Evolutionary conservation across 2,888 invertebrate species (phyloP).

Genomic region (Mesochorus sp.): DNA sequence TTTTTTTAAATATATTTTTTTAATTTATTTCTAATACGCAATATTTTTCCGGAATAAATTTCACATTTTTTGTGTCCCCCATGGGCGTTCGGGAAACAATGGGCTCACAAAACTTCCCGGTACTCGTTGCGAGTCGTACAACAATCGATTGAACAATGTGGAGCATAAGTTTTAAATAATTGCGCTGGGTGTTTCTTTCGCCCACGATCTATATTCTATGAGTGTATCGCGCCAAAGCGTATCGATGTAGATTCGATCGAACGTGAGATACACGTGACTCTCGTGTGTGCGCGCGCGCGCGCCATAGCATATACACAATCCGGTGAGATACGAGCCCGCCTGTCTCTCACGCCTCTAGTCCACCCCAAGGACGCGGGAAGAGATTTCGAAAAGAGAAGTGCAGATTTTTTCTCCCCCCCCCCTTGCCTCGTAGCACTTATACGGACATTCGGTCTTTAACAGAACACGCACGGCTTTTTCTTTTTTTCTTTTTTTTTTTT

Average conservation of each 20-base stretch:
- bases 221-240: slow-evolving; percentile 5
- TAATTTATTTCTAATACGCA: no score
- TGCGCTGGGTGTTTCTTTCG: slow-evolving; percentile 21
- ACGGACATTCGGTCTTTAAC: slow-evolving; percentile 42
- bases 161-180: slow-evolving; percentile 13
- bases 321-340: slow-evolving; percentile 8
- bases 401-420: slow-evolving; percentile 43
- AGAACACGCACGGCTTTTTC: neutral
- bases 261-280: slow-evolving; percentile 62
- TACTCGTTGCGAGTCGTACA: slow-evolving; percentile 10
- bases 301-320: no score
- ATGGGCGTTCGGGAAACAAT: slow-evolving; percentile 29
- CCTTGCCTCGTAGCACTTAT: slow-evolving; percentile 49
- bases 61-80: slow-evolving; percentile 1
- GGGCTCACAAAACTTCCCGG: slow-evolving; percentile 36
- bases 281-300: no score
- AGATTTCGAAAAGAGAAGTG: slow-evolving; percentile 47
- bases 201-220: neutral
- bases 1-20: no score
- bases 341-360: slow-evolving; percentile 59
- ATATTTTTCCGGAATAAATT: slow-evolving; percentile 43
- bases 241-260: slow-evolving; percentile 59
- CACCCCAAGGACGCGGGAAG: slow-evolving; percentile 51
- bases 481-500: slow-evolving; percentile 11
- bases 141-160: slow-evolving; percentile 46